Base-by-base conservation (phyloP, 2,113 vertebrate species). In the Dipodomys merriami region DNA sequence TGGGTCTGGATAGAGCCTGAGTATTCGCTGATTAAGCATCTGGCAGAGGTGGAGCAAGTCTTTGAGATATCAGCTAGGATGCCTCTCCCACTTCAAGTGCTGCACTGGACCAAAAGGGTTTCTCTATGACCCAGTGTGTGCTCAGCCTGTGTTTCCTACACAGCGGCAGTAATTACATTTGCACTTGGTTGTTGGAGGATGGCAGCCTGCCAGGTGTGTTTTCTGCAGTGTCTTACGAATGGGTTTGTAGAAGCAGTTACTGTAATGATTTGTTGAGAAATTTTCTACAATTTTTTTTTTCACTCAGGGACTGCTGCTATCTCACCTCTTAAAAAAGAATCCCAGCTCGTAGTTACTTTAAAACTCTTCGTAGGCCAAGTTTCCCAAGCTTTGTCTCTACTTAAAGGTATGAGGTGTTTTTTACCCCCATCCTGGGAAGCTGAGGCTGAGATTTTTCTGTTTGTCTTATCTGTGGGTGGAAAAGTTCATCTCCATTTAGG, bases 391-490 rank as follows among this genome's bases (percentile, higher is more conserved):
- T 15, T 57, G 27, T 73, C 83, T 88, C 19, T 53, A 64, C 30
- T 46, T 76, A 23, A 25, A 67, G 78, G 69, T 90, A 46, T 25
- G 39, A 82, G 57, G 57, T 60, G 19, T 64, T 64, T 64, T 25
- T 25, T 5, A 22, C 12, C 0, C 25, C 25, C 23, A 7, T 16
- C 2, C 44, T 1, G 12, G 74, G 79, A 84, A 74, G 83, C 46
- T 11, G 44, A 25, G 60, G 46, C 46, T 78, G 22, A 79, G 53
- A 22, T 93, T 79, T 91, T 71, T 88, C 49, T 65, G 76, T 76
- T 79, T 88, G 82, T 92, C 92, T 23, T 69, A 35, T 73, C 73
- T 23, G 73, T 71, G 68, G 73, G 91, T 90, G 69, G 84, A 71
- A 95, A 86, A 83, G 86, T 71, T 82, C 46, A 49, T 89, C 72